Percentiles rank a stretch among this genome's conserved stretches.
Evolutionary conservation across 2,113 vertebrate species (phyloP).

Genomic region (Perca flavescens): DNA sequence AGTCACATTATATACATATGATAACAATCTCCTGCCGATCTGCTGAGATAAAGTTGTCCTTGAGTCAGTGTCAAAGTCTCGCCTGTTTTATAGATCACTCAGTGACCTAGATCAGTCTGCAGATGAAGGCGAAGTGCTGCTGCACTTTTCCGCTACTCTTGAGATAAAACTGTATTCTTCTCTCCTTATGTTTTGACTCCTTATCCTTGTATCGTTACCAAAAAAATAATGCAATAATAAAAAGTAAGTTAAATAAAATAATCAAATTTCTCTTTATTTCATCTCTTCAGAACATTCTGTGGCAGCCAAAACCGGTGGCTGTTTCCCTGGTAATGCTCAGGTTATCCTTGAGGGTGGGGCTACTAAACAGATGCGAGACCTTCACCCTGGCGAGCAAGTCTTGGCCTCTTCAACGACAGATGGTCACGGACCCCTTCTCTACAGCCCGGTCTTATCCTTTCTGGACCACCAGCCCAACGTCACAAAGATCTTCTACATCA

Average conservation of each 20-base stretch:
- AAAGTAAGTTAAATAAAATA: background rate
- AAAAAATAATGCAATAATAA: background rate
- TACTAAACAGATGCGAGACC: conserved; percentile 85
- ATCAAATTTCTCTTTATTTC: conserved; percentile 30
- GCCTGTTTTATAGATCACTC: conserved; percentile 58
- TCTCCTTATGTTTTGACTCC: background rate
- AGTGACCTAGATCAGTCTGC: conserved; percentile 43
- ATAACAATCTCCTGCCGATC: conserved; percentile 66
- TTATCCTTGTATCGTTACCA: background rate
- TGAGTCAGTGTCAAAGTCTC: conserved; percentile 75
- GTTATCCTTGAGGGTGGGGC: conserved; percentile 87
- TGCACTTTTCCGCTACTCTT: background rate
- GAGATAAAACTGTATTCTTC: conserved; percentile 4
- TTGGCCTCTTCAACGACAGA: conserved; percentile 90
- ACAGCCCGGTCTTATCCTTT: conserved; percentile 94
- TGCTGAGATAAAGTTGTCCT: conserved; percentile 68
- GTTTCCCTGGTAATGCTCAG: conserved; percentile 90
- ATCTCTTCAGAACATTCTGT: conserved; percentile 92
- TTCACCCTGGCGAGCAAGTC: conserved; percentile 90
- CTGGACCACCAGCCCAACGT: conserved; percentile 88
- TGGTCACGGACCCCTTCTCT: conserved; percentile 83
- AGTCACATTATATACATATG: conserved; percentile 50
- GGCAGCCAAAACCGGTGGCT: conserved; percentile 96
- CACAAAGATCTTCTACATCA: conserved; percentile 87
- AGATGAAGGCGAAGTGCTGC: conserved; percentile 10